A percentile compares a stretch with the other conserved stretches of the same genome.
Evolutionary conservation across 1,140 invertebrate genomes (phyloP).

Genomic region (Drosophila virilis): DNA sequence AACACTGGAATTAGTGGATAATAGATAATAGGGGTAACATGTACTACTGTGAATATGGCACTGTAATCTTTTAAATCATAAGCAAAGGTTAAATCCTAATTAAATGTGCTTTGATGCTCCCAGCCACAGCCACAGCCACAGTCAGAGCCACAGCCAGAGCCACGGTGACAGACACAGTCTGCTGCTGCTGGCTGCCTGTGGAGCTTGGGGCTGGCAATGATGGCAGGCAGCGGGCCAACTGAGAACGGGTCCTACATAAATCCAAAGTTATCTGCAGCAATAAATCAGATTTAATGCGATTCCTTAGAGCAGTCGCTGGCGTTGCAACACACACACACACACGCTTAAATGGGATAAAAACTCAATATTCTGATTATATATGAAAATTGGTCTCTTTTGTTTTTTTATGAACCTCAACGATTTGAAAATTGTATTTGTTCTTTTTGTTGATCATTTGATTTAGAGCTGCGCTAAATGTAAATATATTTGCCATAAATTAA

Average conservation of each 20-base stretch:
- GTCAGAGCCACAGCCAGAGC: too few species aligned
- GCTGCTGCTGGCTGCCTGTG: background rate
- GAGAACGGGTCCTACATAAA: slow-evolving; percentile 61
- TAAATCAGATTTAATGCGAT: slow-evolving; percentile 79
- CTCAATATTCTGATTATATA: slow-evolving; percentile 36
- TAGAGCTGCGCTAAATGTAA: slow-evolving; percentile 15
- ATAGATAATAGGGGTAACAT: background rate
- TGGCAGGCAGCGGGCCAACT: background rate
- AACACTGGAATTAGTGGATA: slow-evolving; percentile 16
- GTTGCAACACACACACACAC: slow-evolving; percentile 3
- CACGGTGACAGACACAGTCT: too few species aligned
- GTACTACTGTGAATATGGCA: slow-evolving; percentile 58
- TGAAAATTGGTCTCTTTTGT: slow-evolving; percentile 17
- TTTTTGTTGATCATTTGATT: slow-evolving; percentile 18
- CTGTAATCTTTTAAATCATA: slow-evolving; percentile 78
- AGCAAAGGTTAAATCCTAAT: slow-evolving; percentile 80
- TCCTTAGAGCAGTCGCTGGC: slow-evolving; percentile 14
- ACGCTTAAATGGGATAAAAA: background rate
- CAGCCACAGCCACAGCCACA: background rate
- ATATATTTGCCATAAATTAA: slow-evolving; percentile 3
- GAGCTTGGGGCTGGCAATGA: background rate
- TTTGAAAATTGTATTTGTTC: slow-evolving; percentile 26
- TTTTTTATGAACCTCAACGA: slow-evolving; percentile 35
- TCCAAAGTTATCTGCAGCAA: slow-evolving; percentile 75
- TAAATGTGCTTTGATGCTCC: slow-evolving; percentile 57